Evolutionary conservation across 2,797 vertebrate genomes (phyloP).

Genomic region (Tokudaia muenninki): DNA sequence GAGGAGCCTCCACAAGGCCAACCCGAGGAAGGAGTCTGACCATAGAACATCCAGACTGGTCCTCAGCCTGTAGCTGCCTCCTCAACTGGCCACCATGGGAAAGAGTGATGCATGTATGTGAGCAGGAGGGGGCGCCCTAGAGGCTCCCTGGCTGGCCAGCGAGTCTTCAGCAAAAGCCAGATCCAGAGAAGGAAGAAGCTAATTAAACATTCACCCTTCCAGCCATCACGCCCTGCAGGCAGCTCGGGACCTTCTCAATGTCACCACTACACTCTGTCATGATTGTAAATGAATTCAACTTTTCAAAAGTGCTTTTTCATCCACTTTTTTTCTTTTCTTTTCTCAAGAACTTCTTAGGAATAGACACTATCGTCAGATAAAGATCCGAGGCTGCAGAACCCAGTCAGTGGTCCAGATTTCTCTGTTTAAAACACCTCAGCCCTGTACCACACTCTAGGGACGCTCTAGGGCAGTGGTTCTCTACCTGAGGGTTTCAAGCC

Average conservation of each 20-base stretch:
- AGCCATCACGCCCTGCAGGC: no score
- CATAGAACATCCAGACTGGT: neutral
- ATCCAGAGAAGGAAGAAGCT: neutral
- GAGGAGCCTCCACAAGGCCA: neutral
- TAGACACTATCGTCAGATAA: neutral
- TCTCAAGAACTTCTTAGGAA: neutral
- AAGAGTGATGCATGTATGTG: neutral
- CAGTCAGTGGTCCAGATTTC: neutral
- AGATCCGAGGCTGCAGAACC: neutral
- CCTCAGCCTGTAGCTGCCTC: neutral
- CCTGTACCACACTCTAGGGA: neutral
- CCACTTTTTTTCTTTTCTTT: neutral
- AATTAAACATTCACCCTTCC: neutral
- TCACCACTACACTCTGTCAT: fast-evolving
- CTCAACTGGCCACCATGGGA: neutral
- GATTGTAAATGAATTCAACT: neutral
- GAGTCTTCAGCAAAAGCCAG: fast-evolving
- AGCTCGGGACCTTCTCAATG: no score
- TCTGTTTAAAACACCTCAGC: neutral
- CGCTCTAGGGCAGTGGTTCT: fast-evolving
- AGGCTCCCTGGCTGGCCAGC: neutral
- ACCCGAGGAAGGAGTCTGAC: neutral
- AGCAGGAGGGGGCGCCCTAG: neutral
- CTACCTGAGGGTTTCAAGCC: neutral
- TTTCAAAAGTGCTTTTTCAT: neutral